Percentiles rank a stretch among this genome's conserved stretches.
These are phyloP conservation scores for Itoplectis maculator DNA, from an alignment of 2,888 invertebrate species.

Conservation along the genomic window DNA sequence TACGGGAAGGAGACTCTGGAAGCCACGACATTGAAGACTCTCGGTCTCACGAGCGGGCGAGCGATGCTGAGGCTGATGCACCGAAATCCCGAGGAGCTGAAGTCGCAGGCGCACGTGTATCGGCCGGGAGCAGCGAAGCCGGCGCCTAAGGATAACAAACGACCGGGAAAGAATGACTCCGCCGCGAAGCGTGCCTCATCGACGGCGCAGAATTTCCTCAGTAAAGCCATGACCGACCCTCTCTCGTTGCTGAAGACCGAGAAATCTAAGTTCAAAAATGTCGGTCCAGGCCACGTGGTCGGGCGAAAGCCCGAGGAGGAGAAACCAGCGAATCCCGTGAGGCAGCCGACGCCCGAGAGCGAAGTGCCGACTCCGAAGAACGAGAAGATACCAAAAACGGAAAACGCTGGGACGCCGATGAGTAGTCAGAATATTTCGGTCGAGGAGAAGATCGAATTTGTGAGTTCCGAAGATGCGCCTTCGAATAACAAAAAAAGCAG, in stretches of 20 bases:
- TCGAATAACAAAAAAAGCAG: no score
- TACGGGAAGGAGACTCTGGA: constrained; percentile 88
- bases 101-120: constrained; percentile 90
- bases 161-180: constrained; percentile 54
- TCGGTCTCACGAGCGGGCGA: constrained; percentile 92
- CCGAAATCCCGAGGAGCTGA: constrained; percentile 88
- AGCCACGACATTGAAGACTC: constrained; percentile 89
- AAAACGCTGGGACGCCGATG: constrained; percentile 28
- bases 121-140: constrained; percentile 83
- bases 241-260: constrained; percentile 65
- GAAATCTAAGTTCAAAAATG: constrained; percentile 66
- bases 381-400: constrained; percentile 63
- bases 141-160: constrained; percentile 58
- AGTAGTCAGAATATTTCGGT: constrained; percentile 31
- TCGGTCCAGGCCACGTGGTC: constrained; percentile 73
- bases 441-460: constrained; percentile 83
- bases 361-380: constrained; percentile 49
- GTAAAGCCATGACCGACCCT: constrained; percentile 64
- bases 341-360: constrained; percentile 44
- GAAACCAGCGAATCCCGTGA: constrained; percentile 8
- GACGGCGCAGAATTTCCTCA: constrained; percentile 61
- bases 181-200: constrained; percentile 52
- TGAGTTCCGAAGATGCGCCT: constrained; percentile 73
- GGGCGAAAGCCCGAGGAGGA: constrained; percentile 57
- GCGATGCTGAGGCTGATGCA: constrained; percentile 90